phyloP scores from a whole-genome alignment of 2,113 vertebrate genomes.

The Pavo muticus region DNA sequence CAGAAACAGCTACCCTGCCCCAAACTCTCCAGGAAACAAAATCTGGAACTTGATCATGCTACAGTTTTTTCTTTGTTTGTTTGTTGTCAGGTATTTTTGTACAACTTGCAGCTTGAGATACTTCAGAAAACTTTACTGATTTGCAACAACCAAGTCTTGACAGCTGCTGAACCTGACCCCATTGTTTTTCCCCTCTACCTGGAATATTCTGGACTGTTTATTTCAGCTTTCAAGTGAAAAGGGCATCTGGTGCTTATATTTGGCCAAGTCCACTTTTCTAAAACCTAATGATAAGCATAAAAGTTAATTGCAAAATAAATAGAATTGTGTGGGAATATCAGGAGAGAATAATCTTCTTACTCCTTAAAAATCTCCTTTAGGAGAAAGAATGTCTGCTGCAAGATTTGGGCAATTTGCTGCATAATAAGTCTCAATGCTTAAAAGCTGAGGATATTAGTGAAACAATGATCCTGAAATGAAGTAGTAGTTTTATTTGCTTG shows the following conservation, averaged over 20 bases:
- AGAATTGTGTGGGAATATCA: not conserved
- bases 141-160: not conserved
- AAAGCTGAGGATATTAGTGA: not conserved
- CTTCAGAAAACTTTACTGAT: not conserved
- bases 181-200: not conserved
- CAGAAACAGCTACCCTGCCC: not conserved
- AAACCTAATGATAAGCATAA: not conserved
- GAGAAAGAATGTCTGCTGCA: not conserved
- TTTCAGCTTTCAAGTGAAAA: not conserved
- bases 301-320: not conserved
- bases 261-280: not conserved
- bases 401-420: not conserved
- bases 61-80: not conserved
- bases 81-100: not conserved
- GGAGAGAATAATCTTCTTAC: not conserved
- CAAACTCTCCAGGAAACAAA: not conserved
- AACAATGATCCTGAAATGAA: not conserved
- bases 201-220: not conserved
- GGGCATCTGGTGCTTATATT: accelerated
- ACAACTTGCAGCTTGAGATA: not conserved
- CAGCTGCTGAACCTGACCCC: not conserved
- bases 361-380: not conserved
- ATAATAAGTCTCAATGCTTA: not conserved
- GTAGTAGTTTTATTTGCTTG: not conserved
- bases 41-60: not conserved